These are phyloP conservation scores for Trachymyrmex cornetzi DNA, from an alignment of 1,140 invertebrate genomes.

Conservation along the genomic window DNA sequence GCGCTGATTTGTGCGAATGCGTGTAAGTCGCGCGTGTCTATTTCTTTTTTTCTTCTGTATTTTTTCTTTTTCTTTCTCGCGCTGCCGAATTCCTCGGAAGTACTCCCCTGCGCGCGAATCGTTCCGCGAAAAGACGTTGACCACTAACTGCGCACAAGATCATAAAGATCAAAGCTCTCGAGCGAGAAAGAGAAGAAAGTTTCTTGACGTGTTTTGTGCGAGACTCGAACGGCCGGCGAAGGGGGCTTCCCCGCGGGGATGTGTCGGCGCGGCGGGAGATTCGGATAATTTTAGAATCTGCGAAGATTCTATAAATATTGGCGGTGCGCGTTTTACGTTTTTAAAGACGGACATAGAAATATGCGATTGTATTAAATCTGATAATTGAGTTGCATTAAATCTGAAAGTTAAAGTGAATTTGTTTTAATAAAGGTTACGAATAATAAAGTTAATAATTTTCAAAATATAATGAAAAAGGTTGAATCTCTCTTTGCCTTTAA, in stretches of 20 bases:
- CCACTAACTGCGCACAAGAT: not conserved
- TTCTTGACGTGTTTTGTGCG: conserved; percentile 33
- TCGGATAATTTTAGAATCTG: conserved; percentile 42
- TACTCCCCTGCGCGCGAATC: not conserved
- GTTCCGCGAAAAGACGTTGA: not conserved
- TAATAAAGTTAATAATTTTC: not conserved
- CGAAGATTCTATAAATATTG: not conserved
- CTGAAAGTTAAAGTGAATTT: not conserved
- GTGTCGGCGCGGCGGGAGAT: conserved; percentile 19
- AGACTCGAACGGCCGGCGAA: conserved; percentile 30
- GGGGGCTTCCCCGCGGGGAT: not conserved
- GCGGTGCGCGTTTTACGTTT: not conserved
- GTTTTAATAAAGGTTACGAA: not conserved
- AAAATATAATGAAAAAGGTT: not conserved
- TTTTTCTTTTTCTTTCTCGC: not conserved
- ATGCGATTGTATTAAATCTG: too few species aligned
- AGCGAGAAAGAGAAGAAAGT: conserved; percentile 19
- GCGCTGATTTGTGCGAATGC: not conserved
- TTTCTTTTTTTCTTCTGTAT: not conserved
- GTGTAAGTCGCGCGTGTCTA: conserved; percentile 1
- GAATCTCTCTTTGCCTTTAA: not conserved
- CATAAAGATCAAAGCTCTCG: not conserved
- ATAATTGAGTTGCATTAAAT: not conserved
- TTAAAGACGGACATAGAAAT: too few species aligned
- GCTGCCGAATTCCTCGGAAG: not conserved